A percentile compares a stretch with the other conserved stretches of the same genome.
These are phyloP conservation scores for Paradisaea rubra DNA, from an alignment of 2,113 vertebrate species.

Conservation along the genomic window DNA sequence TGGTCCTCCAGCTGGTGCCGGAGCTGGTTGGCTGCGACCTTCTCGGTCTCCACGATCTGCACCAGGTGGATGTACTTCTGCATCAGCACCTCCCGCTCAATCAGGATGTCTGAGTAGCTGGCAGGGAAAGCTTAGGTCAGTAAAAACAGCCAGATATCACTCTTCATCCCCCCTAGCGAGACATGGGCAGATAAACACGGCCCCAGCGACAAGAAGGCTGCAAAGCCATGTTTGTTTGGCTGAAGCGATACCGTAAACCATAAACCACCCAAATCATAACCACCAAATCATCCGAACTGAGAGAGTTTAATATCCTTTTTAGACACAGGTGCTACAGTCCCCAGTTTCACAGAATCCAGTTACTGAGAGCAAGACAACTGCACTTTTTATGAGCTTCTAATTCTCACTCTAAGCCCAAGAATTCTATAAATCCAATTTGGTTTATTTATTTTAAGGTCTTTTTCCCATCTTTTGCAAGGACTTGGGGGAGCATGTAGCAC, in stretches of 20 bases:
- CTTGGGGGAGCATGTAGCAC: neutral
- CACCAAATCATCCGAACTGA: neutral
- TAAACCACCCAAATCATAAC: neutral
- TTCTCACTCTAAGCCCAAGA: neutral
- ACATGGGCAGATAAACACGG: neutral
- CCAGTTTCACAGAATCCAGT: neutral
- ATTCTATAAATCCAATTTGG: neutral
- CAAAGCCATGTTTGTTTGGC: neutral
- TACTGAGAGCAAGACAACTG: neutral
- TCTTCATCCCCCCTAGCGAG: neutral
- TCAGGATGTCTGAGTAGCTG: slow-evolving; percentile 81
- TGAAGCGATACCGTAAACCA: neutral
- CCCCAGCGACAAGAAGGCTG: neutral
- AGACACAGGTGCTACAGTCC: neutral
- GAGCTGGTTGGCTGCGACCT: slow-evolving; percentile 84
- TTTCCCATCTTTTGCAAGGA: neutral
- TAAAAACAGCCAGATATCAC: neutral
- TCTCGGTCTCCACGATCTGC: slow-evolving; percentile 83
- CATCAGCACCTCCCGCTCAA: slow-evolving; percentile 82
- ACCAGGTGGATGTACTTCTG: slow-evolving; percentile 84
- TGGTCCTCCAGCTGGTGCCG: slow-evolving; percentile 96
- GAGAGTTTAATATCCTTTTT: neutral
- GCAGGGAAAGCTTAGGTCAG: slow-evolving; percentile 5
- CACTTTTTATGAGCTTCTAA: neutral
- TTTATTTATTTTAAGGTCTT: neutral